phyloP scores from a whole-genome alignment of 2,113 vertebrate species.

The Phyllostomus discolor region DNA sequence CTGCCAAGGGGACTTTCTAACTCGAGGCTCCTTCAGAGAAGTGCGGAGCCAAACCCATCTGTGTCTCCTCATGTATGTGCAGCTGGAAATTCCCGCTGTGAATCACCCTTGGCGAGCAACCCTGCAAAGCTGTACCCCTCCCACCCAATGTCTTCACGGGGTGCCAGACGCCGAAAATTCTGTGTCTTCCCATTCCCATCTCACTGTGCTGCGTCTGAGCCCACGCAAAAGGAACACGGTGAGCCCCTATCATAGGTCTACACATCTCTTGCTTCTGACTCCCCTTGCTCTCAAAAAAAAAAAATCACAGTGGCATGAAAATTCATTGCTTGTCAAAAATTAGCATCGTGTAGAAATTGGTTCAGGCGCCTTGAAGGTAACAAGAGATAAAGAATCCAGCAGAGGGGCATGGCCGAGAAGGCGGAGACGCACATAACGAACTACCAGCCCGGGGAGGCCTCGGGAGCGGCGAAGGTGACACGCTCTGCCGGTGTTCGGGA shows the following conservation, averaged over 20 bases:
- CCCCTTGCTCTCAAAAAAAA: background rate
- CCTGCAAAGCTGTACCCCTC: constrained; percentile 57
- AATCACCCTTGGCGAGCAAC: constrained; percentile 74
- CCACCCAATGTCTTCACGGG: constrained; percentile 54
- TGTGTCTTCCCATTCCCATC: constrained; percentile 63
- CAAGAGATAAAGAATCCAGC: background rate
- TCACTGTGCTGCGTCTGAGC: constrained; percentile 53
- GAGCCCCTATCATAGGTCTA: background rate
- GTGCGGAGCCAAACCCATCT: constrained; percentile 55
- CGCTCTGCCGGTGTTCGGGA: background rate
- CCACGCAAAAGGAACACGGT: constrained; percentile 43
- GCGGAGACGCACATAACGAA: accelerated
- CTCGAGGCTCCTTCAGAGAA: constrained; percentile 64
- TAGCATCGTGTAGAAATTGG: background rate
- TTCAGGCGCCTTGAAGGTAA: background rate
- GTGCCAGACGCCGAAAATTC: constrained; percentile 70
- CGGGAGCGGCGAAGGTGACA: background rate
- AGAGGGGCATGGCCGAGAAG: background rate
- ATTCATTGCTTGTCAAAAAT: background rate
- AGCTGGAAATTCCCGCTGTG: constrained; percentile 77
- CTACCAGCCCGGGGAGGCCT: background rate
- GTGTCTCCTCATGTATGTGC: constrained; percentile 61
- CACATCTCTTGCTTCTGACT: background rate
- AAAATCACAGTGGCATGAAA: background rate
- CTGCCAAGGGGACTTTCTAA: constrained; percentile 72